Evolutionary conservation across 2,113 vertebrate genomes (phyloP), one percentile per base, ranked within the genome.

Genomic region (Pseudorectes ferrugineus): DNA sequence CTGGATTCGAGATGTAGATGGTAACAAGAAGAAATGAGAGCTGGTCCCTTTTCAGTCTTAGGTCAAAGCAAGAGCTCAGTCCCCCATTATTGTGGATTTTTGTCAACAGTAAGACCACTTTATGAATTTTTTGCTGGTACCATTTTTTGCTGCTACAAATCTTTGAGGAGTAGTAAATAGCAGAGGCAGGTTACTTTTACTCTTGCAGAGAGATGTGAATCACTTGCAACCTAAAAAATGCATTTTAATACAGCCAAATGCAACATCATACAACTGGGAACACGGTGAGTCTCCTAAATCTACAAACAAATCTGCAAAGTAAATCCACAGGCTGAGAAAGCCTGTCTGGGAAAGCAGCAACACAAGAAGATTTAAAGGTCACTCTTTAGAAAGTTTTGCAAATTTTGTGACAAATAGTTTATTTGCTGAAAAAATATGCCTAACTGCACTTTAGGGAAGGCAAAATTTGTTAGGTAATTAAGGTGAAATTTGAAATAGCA

Each of bases 201-300:
- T 77, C 29, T 77, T 92, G 81, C 23, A 66, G 58, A 65, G 74
- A 71, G 43, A 72, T 1, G 63, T 86, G 92, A 95, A 84, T 89
- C 76, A 85, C 51, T 19, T 87, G 61, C 65, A 78, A 31, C n/a
- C 31, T 74, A 48, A 92, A 86, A 76, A 71, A 89, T 65, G n/a
- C 48, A 93, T 94, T 94, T 94, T 86, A 93, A 96, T 92, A 67
- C 68, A 67, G 61, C 65, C 51, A 91, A 96, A 87, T 87, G 68
- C 72, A 96, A 33, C 68, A 81, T n/a, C 91, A 87, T 42, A 43
- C 51, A 70, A 40, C 76, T 81, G 76, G 83, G 55, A 92, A 67
- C 55, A 48, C 38, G 66, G 43, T 55, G 85, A 86, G 68, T 73
- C 67, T 80, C 71, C 55, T 92, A 82, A 95, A 86, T 66, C 84